A percentile compares a stretch with the other conserved stretches of the same genome.
phyloP scores from a whole-genome alignment of 2,888 invertebrate genomes.

The Agapetus fuscipes region DNA sequence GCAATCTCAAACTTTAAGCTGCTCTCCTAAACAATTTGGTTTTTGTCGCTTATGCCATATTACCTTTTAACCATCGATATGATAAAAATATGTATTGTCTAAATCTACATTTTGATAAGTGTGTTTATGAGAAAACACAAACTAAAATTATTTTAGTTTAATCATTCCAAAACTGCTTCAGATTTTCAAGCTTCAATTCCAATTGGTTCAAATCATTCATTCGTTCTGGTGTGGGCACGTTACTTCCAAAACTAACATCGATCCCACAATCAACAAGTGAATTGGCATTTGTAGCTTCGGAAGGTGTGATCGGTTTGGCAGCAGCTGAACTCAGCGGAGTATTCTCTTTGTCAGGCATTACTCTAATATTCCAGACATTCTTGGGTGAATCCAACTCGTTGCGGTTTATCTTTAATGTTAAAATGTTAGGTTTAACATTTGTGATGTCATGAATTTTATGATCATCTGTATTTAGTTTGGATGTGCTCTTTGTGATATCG shows the following conservation, averaged over 20 bases:
- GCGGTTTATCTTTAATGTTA: conserved; percentile 15
- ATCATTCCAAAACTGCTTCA: conserved; percentile 25
- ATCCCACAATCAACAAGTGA: conserved; percentile 14
- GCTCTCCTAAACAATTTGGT: no score
- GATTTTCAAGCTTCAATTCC: conserved; percentile 34
- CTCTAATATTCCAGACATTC: conserved; percentile 18
- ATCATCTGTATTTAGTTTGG: no score
- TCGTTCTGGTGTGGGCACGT: conserved; percentile 32
- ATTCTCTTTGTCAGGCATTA: conserved; percentile 10
- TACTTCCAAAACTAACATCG: conserved; percentile 18
- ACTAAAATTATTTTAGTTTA: no score
- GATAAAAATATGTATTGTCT: no score
- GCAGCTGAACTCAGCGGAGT: conserved; percentile 3
- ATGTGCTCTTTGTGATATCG: no score
- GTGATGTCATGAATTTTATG: conserved; percentile 1
- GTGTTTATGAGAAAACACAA: no score
- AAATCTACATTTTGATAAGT: no score
- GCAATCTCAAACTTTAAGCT: no score
- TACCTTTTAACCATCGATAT: no score
- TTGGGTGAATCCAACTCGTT: conserved; percentile 10
- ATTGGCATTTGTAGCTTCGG: no score
- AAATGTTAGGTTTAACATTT: conserved; percentile 5
- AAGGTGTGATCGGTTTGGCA: neutral
- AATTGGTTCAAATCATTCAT: conserved; percentile 38
- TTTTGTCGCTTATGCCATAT: no score